Evolutionary conservation across 2,888 invertebrate genomes (phyloP).

Genomic region (Neoscelio sp.): DNA sequence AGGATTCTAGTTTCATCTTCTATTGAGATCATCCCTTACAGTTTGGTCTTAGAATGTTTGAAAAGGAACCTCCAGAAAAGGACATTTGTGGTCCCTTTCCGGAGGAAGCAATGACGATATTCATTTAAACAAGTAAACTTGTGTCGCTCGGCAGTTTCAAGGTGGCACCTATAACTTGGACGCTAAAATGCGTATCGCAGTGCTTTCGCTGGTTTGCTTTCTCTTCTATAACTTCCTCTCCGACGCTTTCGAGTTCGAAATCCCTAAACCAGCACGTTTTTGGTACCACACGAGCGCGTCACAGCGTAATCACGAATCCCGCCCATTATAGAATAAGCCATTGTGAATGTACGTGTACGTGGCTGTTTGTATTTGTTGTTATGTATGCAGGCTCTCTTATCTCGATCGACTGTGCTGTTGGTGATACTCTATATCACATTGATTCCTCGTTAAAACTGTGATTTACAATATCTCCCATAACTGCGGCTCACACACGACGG

Average conservation of each 20-base stretch:
- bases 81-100: not conserved
- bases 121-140: constrained; percentile 39
- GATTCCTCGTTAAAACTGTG: constrained; percentile 77
- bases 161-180: constrained; percentile 51
- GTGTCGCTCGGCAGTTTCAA: constrained; percentile 26
- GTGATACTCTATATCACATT: constrained; percentile 74
- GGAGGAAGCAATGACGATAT: constrained; percentile 9
- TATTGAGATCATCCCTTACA: no score
- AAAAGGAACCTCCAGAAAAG: not conserved
- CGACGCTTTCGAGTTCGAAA: constrained; percentile 20
- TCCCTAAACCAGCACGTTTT: constrained; percentile 36
- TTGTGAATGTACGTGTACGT: constrained; percentile 39
- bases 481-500: constrained; percentile 46
- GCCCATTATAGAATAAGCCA: constrained; percentile 57
- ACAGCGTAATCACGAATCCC: constrained; percentile 49
- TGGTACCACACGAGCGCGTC: constrained; percentile 30
- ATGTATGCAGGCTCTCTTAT: constrained; percentile 60
- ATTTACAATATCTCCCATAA: constrained; percentile 72
- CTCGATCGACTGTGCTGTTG: constrained; percentile 59
- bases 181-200: constrained; percentile 20
- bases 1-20: no score
- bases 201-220: constrained; percentile 11
- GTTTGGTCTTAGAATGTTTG: no score
- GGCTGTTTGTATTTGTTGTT: constrained; percentile 53
- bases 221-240: constrained; percentile 27